These are phyloP conservation scores for Neria commutata DNA, from an alignment of 2,888 invertebrate species.

Conservation along the genomic window DNA sequence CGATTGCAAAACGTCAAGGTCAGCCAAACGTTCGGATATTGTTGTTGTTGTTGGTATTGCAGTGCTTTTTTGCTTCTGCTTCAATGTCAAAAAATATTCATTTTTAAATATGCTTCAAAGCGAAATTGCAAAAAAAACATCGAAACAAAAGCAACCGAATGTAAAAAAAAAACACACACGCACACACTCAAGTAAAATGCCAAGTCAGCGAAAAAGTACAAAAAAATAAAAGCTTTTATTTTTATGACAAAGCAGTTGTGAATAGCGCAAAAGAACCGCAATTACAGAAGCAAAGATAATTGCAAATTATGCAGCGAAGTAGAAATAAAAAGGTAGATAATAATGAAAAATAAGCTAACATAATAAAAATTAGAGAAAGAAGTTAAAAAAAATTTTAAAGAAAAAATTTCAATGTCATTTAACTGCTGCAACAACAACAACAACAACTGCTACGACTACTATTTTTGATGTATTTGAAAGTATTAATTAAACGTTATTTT, in stretches of 20 bases:
- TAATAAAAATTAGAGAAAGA: not conserved
- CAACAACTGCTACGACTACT: not conserved
- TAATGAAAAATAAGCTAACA: not conserved
- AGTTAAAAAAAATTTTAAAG: too few relatives aligned
- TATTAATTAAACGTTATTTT: too few relatives aligned
- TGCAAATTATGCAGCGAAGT: conserved; percentile 13
- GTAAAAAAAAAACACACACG: too few relatives aligned
- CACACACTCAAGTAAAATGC: not conserved
- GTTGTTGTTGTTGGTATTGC: not conserved
- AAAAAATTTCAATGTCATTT: not conserved
- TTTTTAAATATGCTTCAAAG: too few relatives aligned
- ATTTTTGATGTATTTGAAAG: too few relatives aligned
- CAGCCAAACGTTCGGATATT: too few relatives aligned
- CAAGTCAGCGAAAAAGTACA: not conserved
- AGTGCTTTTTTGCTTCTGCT: conserved; percentile 37
- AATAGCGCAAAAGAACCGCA: too few relatives aligned
- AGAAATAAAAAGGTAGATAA: conserved; percentile 1
- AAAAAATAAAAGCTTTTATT: not conserved
- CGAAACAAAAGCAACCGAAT: too few relatives aligned
- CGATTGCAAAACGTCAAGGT: conserved; percentile 47
- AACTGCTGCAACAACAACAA: not conserved
- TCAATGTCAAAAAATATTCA: conserved; percentile 51
- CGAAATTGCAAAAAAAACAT: too few relatives aligned
- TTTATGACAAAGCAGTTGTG: not conserved
- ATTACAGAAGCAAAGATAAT: not conserved